Evolutionary conservation across 1,140 invertebrate genomes (phyloP).

Genomic region (Neotoxoptera formosana): DNA sequence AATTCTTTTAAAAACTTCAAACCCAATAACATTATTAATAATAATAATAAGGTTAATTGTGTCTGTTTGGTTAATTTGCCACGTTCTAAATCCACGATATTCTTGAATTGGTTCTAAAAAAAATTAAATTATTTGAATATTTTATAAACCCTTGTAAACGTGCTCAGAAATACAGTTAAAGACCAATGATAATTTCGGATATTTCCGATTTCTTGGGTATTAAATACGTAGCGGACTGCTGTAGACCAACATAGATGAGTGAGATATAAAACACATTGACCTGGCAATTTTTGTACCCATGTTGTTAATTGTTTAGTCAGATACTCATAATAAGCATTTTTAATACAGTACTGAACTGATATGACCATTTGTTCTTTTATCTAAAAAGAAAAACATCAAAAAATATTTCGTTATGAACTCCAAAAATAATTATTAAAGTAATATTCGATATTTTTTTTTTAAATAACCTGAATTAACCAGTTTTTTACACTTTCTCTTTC

Average conservation of each 20-base stretch:
- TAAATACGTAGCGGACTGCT: conserved; percentile 72
- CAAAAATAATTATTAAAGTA: not conserved
- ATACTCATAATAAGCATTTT: conserved; percentile 28
- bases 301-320: conserved; percentile 63
- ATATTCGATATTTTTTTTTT: not conserved
- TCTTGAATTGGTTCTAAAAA: conserved; percentile 67
- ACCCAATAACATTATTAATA: conserved; percentile 31
- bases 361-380: conserved; percentile 85
- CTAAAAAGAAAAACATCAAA: conserved; percentile 63
- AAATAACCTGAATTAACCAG: conserved; percentile 79
- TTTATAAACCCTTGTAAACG: too few relatives aligned
- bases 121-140: not conserved
- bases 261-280: conserved; percentile 84
- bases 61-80: conserved; percentile 70
- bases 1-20: conserved; percentile 81
- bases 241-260: conserved; percentile 90
- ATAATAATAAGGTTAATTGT: too few relatives aligned
- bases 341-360: conserved; percentile 67
- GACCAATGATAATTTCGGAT: conserved; percentile 11
- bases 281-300: conserved; percentile 87
- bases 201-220: not conserved
- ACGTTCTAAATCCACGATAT: conserved; percentile 68
- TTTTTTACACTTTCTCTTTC: conserved; percentile 90
- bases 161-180: not conserved
- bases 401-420: conserved; percentile 15